A percentile compares a stretch with the other conserved stretches of the same genome.
Conservation (phyloP, 2,888 invertebrate species). For the Noctua comes region DNA sequence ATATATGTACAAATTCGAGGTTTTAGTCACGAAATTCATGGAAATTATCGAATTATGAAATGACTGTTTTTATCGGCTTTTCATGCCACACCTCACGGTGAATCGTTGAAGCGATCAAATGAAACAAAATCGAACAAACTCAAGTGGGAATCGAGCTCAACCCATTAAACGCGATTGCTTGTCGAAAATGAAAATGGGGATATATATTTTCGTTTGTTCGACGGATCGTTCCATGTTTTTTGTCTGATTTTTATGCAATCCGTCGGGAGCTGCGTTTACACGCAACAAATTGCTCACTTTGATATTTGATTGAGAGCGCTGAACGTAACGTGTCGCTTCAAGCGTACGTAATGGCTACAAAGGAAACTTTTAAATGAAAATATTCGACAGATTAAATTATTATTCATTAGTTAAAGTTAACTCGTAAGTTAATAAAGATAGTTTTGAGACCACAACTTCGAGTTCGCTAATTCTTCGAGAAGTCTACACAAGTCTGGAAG, state of each 20-base stretch:
- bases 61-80: constrained; percentile 62
- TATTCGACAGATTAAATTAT: constrained; percentile 18
- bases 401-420: constrained; percentile 39
- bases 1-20: background rate
- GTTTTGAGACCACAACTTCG: constrained; percentile 52
- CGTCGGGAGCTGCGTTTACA: constrained; percentile 84
- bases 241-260: constrained; percentile 85
- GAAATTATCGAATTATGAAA: constrained; percentile 60
- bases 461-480: constrained; percentile 59
- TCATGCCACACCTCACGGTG: constrained; percentile 75
- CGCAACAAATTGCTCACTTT: constrained; percentile 86
- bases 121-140: constrained; percentile 87
- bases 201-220: constrained; percentile 87
- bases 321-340: constrained; percentile 56
- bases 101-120: constrained; percentile 83
- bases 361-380: constrained; percentile 44
- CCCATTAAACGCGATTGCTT: constrained; percentile 88
- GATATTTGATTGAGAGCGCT: constrained; percentile 81
- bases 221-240: constrained; percentile 80
- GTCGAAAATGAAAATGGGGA: constrained; percentile 88
- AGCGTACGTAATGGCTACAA: constrained; percentile 33
- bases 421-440: constrained; percentile 56
- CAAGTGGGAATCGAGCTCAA: constrained; percentile 87
- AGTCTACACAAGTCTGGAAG: constrained; percentile 37
- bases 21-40: constrained; percentile 32